Conservation (phyloP, 2,113 vertebrate genomes). For the Motacilla tschutschensis region DNA sequence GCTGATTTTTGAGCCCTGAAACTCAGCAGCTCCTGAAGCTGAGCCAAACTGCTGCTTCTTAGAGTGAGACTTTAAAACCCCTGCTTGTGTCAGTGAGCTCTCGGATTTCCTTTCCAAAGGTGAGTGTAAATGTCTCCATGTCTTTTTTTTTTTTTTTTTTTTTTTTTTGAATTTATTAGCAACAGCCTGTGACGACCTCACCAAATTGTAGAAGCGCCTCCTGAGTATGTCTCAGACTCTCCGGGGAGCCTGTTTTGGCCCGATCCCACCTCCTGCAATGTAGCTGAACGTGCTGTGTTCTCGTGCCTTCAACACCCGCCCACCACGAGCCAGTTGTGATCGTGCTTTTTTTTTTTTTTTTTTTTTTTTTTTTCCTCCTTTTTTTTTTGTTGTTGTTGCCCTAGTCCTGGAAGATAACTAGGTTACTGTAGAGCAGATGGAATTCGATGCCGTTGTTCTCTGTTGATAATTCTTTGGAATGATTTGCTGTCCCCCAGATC, state of each 20-base stretch:
- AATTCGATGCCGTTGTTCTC: constrained; percentile 25
- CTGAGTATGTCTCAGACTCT: constrained; percentile 54
- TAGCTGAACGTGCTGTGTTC: constrained; percentile 63
- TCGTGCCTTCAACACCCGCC: constrained; percentile 61
- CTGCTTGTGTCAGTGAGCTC: not conserved
- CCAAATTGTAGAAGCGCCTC: constrained; percentile 52
- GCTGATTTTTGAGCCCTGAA: not conserved
- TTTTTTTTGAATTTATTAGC: constrained; percentile 37
- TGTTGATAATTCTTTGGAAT: constrained; percentile 47
- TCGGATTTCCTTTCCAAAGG: constrained; percentile 9
- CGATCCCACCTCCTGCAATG: constrained; percentile 55
- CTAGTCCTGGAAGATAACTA: constrained; percentile 60
- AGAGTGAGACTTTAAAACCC: not conserved
- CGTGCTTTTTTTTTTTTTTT: not conserved
- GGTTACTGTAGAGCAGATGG: constrained; percentile 54
- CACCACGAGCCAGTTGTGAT: constrained; percentile 60
- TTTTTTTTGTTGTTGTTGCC: not conserved
- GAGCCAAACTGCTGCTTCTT: not conserved
- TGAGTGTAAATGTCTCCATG: constrained; percentile 45
- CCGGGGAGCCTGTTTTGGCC: constrained; percentile 59
- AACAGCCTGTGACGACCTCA: constrained; percentile 54
- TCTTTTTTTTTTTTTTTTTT: not conserved
- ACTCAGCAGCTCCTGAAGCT: not conserved
- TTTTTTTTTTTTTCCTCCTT: too few species aligned
- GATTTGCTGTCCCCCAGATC: constrained; percentile 38